phyloP scores from a whole-genome alignment of 2,797 vertebrate species.

The Miichthys miiuy region DNA sequence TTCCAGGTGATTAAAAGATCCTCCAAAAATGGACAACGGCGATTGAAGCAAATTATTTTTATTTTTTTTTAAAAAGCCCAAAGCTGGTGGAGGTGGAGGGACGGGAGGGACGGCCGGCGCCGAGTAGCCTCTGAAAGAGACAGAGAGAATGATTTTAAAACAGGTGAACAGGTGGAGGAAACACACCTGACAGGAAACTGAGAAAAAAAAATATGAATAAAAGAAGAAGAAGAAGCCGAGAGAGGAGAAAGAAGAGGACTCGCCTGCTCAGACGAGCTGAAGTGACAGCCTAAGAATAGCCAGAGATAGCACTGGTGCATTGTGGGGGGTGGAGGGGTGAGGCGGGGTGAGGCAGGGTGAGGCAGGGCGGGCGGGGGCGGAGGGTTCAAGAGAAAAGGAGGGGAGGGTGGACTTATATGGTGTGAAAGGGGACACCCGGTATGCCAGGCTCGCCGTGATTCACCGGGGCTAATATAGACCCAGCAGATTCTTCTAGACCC shows the following conservation, averaged over 20 bases:
- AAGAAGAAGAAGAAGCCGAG: slow-evolving; percentile 38
- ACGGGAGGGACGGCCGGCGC: slow-evolving; percentile 10
- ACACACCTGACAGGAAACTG: not conserved
- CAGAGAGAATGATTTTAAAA: slow-evolving; percentile 1
- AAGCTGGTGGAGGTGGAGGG: slow-evolving; percentile 45
- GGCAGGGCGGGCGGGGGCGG: slow-evolving; percentile 76
- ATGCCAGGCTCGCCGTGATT: slow-evolving; percentile 91
- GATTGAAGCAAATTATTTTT: not conserved
- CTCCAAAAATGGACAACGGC: not conserved
- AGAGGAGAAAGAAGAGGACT: slow-evolving; percentile 75
- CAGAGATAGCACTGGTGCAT: slow-evolving; percentile 90
- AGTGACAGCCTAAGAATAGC: slow-evolving; percentile 97
- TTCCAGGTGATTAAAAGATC: slow-evolving; percentile 52
- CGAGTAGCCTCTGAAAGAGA: slow-evolving; percentile 54
- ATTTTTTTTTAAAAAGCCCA: not conserved
- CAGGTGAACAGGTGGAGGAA: not conserved
- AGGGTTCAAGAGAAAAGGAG: slow-evolving; percentile 59
- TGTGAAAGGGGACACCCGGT: slow-evolving; percentile 94
- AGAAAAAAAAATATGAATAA: not conserved
- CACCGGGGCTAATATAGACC: slow-evolving; percentile 94
- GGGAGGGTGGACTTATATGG: slow-evolving; percentile 93
- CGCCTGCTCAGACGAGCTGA: slow-evolving; percentile 88
- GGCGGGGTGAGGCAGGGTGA: slow-evolving; percentile 72
- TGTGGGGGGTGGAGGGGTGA: slow-evolving; percentile 74
- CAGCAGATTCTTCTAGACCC: slow-evolving; percentile 81